A percentile compares a stretch with the other conserved stretches of the same genome.
Conservation (phyloP, 2,888 invertebrate species). For the Acanthosepion esculentum region DNA sequence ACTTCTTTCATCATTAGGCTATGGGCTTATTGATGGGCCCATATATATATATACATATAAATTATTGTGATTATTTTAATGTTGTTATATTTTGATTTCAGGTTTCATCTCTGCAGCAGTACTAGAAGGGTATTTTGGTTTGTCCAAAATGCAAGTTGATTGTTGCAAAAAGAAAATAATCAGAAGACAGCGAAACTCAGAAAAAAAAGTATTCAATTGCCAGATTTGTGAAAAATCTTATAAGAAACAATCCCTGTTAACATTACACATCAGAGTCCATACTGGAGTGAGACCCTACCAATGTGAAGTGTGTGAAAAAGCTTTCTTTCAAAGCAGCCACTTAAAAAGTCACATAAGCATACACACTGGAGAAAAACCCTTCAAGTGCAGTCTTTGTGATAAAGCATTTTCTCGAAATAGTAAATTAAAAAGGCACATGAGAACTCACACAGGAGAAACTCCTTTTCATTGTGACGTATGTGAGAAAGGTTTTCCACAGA, state of each 20-base stretch:
- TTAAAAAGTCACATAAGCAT: background rate
- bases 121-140: background rate
- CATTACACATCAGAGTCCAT: background rate
- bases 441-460: slow-evolving; percentile 40
- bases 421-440: slow-evolving; percentile 38
- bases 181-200: background rate
- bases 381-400: background rate
- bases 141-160: background rate
- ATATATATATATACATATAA: background rate
- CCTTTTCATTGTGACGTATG: background rate
- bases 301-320: background rate
- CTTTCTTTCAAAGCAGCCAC: background rate
- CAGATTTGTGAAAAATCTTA: background rate
- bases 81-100: background rate
- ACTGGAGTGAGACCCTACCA: background rate
- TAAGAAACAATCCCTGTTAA: background rate
- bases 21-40: background rate
- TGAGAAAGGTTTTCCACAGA: slow-evolving; percentile 4
- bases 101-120: background rate
- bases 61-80: background rate
- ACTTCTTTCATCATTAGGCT: too few relatives aligned
- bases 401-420: slow-evolving; percentile 33
- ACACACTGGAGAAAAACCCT: background rate
- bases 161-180: background rate
- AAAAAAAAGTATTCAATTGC: background rate